A percentile compares a stretch with the other conserved stretches of the same genome.
phyloP scores from a whole-genome alignment of 1,140 invertebrate species.

The Bombus difficillimus region DNA sequence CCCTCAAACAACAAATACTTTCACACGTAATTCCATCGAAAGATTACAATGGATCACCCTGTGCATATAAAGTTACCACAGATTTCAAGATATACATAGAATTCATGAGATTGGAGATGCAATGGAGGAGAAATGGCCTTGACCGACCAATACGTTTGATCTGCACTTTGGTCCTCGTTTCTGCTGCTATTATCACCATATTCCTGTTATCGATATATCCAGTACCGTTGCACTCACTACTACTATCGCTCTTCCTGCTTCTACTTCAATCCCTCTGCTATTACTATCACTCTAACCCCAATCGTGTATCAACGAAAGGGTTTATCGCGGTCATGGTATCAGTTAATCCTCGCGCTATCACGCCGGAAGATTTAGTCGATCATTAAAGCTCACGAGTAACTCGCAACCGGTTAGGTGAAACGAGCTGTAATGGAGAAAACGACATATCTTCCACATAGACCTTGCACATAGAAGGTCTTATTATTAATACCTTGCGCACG shows the following conservation, averaged over 20 bases:
- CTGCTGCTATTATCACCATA: neutral
- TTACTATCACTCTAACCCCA: neutral
- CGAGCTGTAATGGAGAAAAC: too few species aligned
- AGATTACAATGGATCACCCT: too few species aligned
- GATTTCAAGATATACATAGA: too few species aligned
- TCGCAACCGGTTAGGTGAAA: neutral
- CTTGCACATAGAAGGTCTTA: neutral
- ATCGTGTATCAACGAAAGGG: neutral
- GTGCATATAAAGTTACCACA: too few species aligned
- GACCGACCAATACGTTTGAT: neutral
- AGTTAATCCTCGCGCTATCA: neutral
- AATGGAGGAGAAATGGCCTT: neutral
- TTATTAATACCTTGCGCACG: neutral
- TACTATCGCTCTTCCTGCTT: neutral
- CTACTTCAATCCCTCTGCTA: neutral
- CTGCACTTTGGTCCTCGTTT: neutral
- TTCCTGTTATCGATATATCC: neutral
- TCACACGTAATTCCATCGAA: too few species aligned
- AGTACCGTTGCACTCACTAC: neutral
- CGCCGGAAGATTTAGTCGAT: neutral
- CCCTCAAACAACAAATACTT: too few species aligned
- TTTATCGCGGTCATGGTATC: neutral
- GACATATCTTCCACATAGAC: neutral
- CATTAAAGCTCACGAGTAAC: constrained; percentile 2
- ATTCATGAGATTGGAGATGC: neutral